Evolutionary conservation across 2,113 vertebrate species (phyloP).

Genomic region (Buteo buteo): DNA sequence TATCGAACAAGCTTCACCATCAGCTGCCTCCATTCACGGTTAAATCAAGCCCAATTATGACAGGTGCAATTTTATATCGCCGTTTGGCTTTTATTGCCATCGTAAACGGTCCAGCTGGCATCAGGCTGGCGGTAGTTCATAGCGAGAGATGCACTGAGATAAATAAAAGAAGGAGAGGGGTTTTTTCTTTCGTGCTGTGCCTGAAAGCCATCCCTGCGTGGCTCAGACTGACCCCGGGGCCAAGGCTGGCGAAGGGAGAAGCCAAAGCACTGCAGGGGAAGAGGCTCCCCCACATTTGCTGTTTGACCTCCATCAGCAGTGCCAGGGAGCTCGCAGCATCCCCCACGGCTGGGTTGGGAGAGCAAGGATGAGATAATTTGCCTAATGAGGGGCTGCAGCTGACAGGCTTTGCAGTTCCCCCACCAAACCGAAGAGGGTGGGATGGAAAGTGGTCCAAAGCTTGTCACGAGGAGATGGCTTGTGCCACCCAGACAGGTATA

Average conservation of each 20-base stretch:
- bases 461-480: not conserved
- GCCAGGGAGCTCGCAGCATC: fast-evolving
- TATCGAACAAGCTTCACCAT: fast-evolving
- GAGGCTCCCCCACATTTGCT: not conserved
- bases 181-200: not conserved
- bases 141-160: not conserved
- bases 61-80: conserved; percentile 21
- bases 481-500: not conserved
- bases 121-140: not conserved
- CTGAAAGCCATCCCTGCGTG: not conserved
- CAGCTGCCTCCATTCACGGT: not conserved
- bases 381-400: not conserved
- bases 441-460: too few species aligned
- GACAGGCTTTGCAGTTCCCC: not conserved
- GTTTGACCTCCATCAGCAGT: not conserved
- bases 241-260: not conserved
- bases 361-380: not conserved
- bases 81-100: conserved; percentile 32
- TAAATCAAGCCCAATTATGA: conserved; percentile 48
- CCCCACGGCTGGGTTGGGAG: fast-evolving
- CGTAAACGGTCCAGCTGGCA: conserved; percentile 48
- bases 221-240: not conserved
- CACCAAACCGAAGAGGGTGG: fast-evolving
- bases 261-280: not conserved
- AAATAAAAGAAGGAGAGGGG: not conserved